These are phyloP conservation scores for Auanema sp. DNA, from an alignment of 2,888 invertebrate species.

Conservation along the genomic window DNA sequence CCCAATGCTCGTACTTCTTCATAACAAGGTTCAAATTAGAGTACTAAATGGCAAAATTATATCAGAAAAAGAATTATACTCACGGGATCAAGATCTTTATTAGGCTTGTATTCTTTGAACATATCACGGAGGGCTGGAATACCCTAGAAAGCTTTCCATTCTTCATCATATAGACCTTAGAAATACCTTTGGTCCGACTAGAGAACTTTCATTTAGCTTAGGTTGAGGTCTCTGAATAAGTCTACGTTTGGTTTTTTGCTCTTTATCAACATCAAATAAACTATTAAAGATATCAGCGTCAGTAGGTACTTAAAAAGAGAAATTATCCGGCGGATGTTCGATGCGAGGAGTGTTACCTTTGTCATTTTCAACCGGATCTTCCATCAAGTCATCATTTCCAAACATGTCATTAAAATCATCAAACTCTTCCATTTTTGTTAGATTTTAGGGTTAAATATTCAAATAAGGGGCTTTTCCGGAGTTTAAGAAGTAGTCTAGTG, in stretches of 20 bases:
- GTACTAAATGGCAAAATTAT: conserved; percentile 29
- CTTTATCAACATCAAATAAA: conserved; percentile 9
- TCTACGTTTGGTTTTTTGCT: conserved; percentile 10
- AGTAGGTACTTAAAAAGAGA: conserved; percentile 5
- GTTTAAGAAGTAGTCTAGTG: too few relatives aligned
- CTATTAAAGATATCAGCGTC: conserved; percentile 16
- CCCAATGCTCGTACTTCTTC: conserved; percentile 45
- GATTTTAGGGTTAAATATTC: neutral
- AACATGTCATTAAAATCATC: conserved; percentile 43
- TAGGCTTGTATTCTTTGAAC: conserved; percentile 33
- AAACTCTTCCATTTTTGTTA: conserved; percentile 16
- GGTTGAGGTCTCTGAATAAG: conserved; percentile 28
- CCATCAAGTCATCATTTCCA: conserved; percentile 36
- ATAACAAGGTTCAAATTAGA: conserved; percentile 30
- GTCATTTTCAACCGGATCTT: conserved; percentile 27
- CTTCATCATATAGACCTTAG: neutral
- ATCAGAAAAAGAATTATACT: neutral
- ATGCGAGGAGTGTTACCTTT: conserved; percentile 11
- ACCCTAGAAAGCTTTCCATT: conserved; percentile 12
- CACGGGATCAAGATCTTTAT: conserved; percentile 40
- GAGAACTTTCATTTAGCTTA: conserved; percentile 30
- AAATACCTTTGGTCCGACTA: conserved; percentile 29
- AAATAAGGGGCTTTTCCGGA: too few relatives aligned
- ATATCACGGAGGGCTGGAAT: conserved; percentile 25
- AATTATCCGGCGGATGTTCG: neutral